Evolutionary conservation across 2,113 vertebrate species (phyloP).

Genomic region (Hemibagrus wyckioides): DNA sequence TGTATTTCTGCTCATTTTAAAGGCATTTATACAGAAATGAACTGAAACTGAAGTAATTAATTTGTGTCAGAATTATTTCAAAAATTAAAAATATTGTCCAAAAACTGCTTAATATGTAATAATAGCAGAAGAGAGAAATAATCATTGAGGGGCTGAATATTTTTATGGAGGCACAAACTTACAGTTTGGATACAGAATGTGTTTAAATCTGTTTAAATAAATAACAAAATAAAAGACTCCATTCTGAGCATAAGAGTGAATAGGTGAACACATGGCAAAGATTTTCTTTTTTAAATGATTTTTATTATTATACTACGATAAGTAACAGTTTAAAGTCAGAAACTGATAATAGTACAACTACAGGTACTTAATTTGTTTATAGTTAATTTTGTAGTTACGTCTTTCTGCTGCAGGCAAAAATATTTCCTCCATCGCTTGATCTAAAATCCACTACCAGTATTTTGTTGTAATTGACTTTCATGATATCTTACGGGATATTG

Average conservation of each 20-base stretch:
- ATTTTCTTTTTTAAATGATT: neutral
- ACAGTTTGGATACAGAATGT: neutral
- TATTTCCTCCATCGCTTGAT: neutral
- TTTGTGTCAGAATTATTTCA: neutral
- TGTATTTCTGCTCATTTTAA: neutral
- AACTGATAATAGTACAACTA: neutral
- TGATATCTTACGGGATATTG: neutral
- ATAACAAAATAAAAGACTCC: neutral
- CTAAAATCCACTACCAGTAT: neutral
- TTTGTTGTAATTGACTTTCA: neutral
- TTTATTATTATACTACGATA: neutral
- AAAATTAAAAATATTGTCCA: neutral
- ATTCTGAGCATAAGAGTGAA: neutral
- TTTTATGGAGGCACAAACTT: neutral
- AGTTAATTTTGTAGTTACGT: neutral
- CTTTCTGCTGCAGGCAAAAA: neutral
- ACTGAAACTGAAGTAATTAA: too few species aligned
- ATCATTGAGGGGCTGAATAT: neutral
- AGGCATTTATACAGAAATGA: neutral
- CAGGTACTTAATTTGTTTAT: neutral
- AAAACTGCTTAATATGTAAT: neutral
- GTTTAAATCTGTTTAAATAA: neutral
- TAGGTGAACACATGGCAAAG: neutral
- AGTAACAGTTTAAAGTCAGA: neutral
- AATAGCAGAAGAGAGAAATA: neutral